Evolutionary conservation across 2,888 invertebrate species (phyloP).

Genomic region (Drosophila paranaensis): DNA sequence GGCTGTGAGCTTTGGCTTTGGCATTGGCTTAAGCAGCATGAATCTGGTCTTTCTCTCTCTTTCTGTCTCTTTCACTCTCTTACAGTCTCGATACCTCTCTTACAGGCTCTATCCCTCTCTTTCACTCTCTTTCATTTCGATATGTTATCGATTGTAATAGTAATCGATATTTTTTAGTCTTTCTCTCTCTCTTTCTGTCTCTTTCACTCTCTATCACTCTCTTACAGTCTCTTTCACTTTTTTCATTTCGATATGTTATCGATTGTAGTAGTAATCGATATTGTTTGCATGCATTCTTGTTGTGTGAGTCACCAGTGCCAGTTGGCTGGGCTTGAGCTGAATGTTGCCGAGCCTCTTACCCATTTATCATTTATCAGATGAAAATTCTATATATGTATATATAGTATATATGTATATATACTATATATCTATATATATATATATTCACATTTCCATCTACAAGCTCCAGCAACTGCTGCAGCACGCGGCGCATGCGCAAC

Average conservation of each 20-base stretch:
- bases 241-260: not conserved
- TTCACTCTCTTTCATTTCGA: too few relatives aligned
- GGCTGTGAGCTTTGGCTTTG: too few relatives aligned
- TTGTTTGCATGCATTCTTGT: not conserved
- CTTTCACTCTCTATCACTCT: too few relatives aligned
- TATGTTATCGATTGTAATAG: too few relatives aligned
- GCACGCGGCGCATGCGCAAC: slow-evolving; percentile 64
- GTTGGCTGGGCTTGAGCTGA: slow-evolving; percentile 11
- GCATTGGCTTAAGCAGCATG: too few relatives aligned
- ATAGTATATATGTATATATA: not conserved
- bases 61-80: too few relatives aligned
- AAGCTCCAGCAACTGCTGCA: slow-evolving; percentile 21
- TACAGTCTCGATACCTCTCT: too few relatives aligned
- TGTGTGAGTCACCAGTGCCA: not conserved
- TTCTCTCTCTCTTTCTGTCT: too few relatives aligned
- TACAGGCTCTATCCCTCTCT: too few relatives aligned
- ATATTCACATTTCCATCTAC: slow-evolving; percentile 33
- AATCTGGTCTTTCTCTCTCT: too few relatives aligned
- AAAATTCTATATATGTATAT: not conserved
- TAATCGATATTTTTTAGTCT: too few relatives aligned
- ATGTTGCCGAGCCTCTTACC: slow-evolving; percentile 1
- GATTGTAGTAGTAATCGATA: not conserved
- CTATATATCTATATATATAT: not conserved
- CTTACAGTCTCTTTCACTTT: too few relatives aligned
- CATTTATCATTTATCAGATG: slow-evolving; percentile 21